A percentile compares a stretch with the other conserved stretches of the same genome.
Conservation (phyloP, 2,113 vertebrate species). For the Trochalopteron elliotii region DNA sequence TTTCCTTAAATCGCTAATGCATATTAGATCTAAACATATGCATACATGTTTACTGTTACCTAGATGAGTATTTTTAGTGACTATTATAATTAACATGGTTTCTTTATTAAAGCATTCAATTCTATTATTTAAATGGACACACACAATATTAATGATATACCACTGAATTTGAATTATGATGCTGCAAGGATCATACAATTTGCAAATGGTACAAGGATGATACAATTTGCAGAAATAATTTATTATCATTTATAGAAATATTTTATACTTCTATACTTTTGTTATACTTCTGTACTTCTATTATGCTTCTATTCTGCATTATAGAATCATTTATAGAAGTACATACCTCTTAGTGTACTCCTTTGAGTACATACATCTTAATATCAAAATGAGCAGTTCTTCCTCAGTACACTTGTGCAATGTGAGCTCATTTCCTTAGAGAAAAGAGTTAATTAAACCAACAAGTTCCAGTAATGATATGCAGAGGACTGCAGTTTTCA, state of each 20-base stretch:
- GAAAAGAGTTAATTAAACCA: conserved; percentile 21
- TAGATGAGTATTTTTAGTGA: background rate
- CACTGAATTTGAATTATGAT: background rate
- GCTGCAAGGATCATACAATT: background rate
- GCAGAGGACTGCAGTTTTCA: background rate
- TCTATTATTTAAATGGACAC: background rate
- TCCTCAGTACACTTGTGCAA: background rate
- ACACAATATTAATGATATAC: background rate
- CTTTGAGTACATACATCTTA: background rate
- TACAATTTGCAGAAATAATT: background rate
- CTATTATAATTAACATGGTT: background rate
- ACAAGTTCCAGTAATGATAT: background rate
- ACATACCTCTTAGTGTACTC: background rate
- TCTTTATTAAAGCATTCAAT: background rate
- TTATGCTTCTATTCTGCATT: too few species aligned
- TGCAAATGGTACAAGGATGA: background rate
- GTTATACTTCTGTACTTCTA: too few species aligned
- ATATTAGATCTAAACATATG: background rate
- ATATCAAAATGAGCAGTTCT: background rate
- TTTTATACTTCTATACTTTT: too few species aligned
- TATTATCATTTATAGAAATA: background rate
- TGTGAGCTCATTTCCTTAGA: conserved; percentile 28
- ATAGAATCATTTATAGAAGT: background rate
- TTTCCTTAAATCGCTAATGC: background rate
- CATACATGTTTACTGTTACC: background rate